phyloP scores from a whole-genome alignment of 2,113 vertebrate genomes.

The Zosterops japonicus region DNA sequence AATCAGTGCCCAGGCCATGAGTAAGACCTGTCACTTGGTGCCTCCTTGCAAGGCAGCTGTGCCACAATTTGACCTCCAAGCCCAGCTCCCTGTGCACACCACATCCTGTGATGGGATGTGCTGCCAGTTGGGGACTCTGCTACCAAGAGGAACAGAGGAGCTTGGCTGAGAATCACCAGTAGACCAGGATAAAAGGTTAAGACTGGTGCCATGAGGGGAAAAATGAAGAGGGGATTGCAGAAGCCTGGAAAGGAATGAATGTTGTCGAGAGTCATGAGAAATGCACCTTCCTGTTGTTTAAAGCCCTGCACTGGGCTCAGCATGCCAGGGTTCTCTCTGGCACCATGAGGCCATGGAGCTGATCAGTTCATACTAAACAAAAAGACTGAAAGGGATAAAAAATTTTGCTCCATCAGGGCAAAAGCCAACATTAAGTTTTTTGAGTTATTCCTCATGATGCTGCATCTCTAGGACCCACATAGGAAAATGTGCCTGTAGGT shows the following conservation, averaged over 20 bases:
- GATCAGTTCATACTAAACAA: neutral
- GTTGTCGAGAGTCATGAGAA: neutral
- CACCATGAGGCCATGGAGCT: neutral
- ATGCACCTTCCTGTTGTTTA: neutral
- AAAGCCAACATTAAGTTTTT: neutral
- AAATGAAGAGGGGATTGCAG: neutral
- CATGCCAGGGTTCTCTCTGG: neutral
- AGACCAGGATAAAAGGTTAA: neutral
- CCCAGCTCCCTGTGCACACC: neutral
- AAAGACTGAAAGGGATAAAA: neutral
- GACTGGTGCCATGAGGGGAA: neutral
- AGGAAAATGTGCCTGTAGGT: neutral
- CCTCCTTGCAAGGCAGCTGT: neutral
- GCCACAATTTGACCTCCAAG: neutral
- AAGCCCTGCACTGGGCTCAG: neutral
- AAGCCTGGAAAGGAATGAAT: neutral
- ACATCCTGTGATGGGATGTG: rapidly evolving
- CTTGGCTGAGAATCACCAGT: neutral
- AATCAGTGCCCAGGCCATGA: neutral
- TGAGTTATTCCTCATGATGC: neutral
- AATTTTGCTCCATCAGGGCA: neutral
- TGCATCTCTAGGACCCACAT: neutral
- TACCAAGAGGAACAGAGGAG: neutral
- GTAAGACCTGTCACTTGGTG: neutral
- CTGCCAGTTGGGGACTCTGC: too few relatives aligned